Percentiles rank a stretch among this genome's conserved stretches.
Conservation (phyloP, 2,888 invertebrate species). For the Drosophila seclusa region DNA sequence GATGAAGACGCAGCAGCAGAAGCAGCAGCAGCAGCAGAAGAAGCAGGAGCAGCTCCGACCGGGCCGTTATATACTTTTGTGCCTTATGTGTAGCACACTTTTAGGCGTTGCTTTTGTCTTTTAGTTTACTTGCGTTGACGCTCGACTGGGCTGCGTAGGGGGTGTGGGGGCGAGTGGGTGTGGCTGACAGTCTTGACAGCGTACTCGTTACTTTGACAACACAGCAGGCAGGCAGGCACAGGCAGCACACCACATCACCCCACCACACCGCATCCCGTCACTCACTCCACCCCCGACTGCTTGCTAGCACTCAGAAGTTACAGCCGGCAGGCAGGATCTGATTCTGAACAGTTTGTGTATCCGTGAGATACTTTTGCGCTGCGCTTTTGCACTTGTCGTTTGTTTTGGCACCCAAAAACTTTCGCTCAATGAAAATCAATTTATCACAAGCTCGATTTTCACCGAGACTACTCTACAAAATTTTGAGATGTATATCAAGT, state of each 20-base stretch:
- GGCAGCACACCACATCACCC: not conserved
- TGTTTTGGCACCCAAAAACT: constrained; percentile 43
- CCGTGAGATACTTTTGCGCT: constrained; percentile 72
- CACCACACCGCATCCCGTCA: not conserved
- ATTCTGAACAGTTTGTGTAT: constrained; percentile 56
- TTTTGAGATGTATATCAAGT: constrained; percentile 2
- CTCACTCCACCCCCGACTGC: not conserved
- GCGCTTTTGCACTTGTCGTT: constrained; percentile 71
- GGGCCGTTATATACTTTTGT: constrained; percentile 66
- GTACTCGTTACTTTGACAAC: constrained; percentile 79
- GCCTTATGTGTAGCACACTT: constrained; percentile 75
- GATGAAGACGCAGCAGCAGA: constrained; percentile 65
- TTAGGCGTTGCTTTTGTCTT: constrained; percentile 78
- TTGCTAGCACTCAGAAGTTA: not conserved
- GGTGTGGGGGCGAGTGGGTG: constrained; percentile 28
- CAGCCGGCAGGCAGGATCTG: constrained; percentile 11
- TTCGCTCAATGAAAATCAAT: constrained; percentile 70
- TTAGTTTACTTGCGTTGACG: constrained; percentile 54
- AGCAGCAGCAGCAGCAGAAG: constrained; percentile 20
- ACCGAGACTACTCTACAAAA: constrained; percentile 7
- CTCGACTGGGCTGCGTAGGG: constrained; percentile 20
- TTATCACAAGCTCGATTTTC: constrained; percentile 65
- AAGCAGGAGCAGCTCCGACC: constrained; percentile 30
- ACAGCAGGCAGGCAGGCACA: constrained; percentile 26
- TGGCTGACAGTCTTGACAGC: constrained; percentile 74